Percentiles rank a stretch among this genome's conserved stretches.
These are phyloP conservation scores for Saccopteryx leptura DNA, from an alignment of 2,113 vertebrate genomes.

Conservation along the genomic window DNA sequence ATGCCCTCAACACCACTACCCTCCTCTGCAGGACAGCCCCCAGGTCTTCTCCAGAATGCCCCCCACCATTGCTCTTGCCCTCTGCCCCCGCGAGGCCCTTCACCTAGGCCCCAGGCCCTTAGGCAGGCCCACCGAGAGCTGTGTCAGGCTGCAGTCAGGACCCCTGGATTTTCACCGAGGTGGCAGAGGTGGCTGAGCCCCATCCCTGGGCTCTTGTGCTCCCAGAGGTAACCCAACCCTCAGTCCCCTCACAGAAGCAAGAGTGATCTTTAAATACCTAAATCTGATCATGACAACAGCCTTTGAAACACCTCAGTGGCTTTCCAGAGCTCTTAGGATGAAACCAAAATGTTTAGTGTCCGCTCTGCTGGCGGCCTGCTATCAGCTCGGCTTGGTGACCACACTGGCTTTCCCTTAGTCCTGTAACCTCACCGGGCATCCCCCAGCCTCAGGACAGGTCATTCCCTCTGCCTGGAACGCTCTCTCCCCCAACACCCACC, in stretches of 20 bases:
- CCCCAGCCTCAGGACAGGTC: not conserved
- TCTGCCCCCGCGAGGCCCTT: not conserved
- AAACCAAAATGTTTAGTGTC: not conserved
- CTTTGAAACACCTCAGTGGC: not conserved
- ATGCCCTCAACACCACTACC: not conserved
- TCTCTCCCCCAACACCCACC: not conserved
- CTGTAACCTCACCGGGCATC: not conserved
- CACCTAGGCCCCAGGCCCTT: not conserved
- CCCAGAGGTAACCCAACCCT: not conserved
- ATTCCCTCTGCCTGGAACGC: not conserved
- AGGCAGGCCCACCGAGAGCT: not conserved
- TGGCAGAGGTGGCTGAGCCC: not conserved
- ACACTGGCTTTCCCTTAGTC: not conserved
- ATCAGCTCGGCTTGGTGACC: not conserved
- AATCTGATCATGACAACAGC: not conserved
- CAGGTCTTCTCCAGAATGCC: not conserved
- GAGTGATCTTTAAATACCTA: not conserved
- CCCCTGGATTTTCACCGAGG: not conserved
- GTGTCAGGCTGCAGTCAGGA: not conserved
- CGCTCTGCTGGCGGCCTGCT: not conserved
- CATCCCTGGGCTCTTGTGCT: not conserved
- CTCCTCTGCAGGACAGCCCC: not conserved
- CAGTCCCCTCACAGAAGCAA: not conserved
- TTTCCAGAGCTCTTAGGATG: slow-evolving; percentile 8
- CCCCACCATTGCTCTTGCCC: not conserved